Percentiles rank a stretch among this genome's conserved stretches.
Conservation (phyloP, 2,797 vertebrate genomes). For the Avahi laniger region DNA sequence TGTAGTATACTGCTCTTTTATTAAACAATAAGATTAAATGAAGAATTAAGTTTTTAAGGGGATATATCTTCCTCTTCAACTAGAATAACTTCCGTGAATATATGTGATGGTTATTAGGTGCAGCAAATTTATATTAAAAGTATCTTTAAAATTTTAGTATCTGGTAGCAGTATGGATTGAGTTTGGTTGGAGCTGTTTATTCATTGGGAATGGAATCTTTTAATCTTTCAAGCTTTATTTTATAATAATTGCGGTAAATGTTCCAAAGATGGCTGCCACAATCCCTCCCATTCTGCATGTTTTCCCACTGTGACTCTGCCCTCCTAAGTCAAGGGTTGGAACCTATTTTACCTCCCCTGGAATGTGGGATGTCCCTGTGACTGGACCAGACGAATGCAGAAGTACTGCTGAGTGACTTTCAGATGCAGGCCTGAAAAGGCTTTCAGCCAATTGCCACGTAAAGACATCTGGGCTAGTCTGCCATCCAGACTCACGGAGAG, state of each 20-base stretch:
- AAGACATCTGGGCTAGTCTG: background rate
- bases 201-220: background rate
- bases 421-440: background rate
- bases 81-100: slow-evolving; percentile 16
- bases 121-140: slow-evolving; percentile 17
- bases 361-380: background rate
- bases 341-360: background rate
- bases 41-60: background rate
- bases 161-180: background rate
- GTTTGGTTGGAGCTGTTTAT: background rate
- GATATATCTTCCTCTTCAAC: background rate
- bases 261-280: background rate
- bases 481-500: background rate
- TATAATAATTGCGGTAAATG: background rate
- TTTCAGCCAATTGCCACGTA: background rate
- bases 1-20: background rate
- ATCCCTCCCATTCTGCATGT: background rate
- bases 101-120: background rate
- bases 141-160: background rate
- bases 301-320: background rate
- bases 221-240: background rate
- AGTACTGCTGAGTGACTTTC: background rate
- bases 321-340: background rate
- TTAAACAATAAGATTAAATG: background rate
- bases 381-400: background rate